Base-by-base conservation (phyloP, 2,888 invertebrate genomes). In the Julus scanicus region DNA sequence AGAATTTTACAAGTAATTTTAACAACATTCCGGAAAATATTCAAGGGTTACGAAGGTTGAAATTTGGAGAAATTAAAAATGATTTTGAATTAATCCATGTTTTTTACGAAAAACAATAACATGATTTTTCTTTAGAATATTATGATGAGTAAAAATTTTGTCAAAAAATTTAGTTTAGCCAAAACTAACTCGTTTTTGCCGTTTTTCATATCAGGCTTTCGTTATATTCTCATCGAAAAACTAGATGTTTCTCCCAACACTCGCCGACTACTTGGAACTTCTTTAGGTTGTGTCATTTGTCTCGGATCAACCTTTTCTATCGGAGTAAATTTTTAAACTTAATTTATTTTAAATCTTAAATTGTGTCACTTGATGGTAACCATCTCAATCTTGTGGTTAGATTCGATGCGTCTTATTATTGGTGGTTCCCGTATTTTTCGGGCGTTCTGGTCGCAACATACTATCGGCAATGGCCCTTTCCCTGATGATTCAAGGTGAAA, bases 331-430 rank as follows among this genome's bases (percentile, higher is more conserved):
- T 6, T 11, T 87, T 80, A 80, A 20, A 29, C 29, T 29, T 29
- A 29, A 29, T 29, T 29, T 29, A 29, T 29, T 29, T 29, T 29
- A 29, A 29, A 29, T 29, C 0, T 29, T 29, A 29, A 29, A 29
- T 29, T 29, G 29, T 29, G 29, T 29, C 29, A 29, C 29, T 29
- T 29, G 29, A 29, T 29, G 29, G 8, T 40, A 80, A 20, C 39
- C 9, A 13, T n/a, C 44, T 87, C 29, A 85, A 49, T 40, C 20
- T 29, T 29, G 29, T 29, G 29, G 20, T 37, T 53, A 88, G 88
- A 13, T 88, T 88, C 57, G 88, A 6, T 88, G 88, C 29, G 39
- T 88, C 5, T 63, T 88, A 57, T 17, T 88, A 9, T 71, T 88
- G 86, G 17, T 88, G 1, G 9, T 88, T 53, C 88, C 88, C 0